Conservation (phyloP, 2,888 invertebrate genomes). For the Thymelicus acteon region DNA sequence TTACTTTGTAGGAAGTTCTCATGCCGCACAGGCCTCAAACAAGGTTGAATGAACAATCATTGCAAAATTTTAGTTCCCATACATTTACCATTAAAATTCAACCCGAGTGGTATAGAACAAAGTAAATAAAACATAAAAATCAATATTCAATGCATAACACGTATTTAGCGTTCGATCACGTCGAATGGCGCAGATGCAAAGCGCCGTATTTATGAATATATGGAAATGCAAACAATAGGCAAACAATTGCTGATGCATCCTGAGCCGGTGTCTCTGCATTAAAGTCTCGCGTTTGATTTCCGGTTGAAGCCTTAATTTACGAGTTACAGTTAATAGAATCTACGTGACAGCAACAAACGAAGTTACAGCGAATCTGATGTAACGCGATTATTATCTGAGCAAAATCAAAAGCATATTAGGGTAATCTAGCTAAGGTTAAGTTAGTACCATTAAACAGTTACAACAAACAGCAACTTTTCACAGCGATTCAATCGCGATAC, state of each 20-base stretch:
- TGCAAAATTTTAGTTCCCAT: slow-evolving; percentile 23
- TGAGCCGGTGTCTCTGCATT: slow-evolving; percentile 21
- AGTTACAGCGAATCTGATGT: background rate
- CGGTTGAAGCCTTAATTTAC: slow-evolving; percentile 29
- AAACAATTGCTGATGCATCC: slow-evolving; percentile 32
- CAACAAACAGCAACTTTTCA: too few relatives aligned
- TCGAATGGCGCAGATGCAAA: slow-evolving; percentile 33
- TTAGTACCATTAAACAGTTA: too few relatives aligned
- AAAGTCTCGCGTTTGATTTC: slow-evolving; percentile 31
- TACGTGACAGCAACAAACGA: background rate
- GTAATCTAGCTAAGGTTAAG: too few relatives aligned
- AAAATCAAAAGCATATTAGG: too few relatives aligned
- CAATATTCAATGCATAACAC: slow-evolving; percentile 34
- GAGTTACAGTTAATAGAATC: background rate
- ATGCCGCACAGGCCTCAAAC: background rate
- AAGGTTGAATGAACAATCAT: background rate
- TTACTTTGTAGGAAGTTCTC: background rate
- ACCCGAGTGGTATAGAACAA: slow-evolving; percentile 27
- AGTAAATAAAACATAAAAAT: slow-evolving; percentile 36
- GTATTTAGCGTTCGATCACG: slow-evolving; percentile 32
- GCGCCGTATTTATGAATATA: slow-evolving; percentile 30
- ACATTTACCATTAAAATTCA: slow-evolving; percentile 27
- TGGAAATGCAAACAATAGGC: slow-evolving; percentile 35
- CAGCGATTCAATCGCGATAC: too few relatives aligned
- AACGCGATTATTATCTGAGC: too few relatives aligned